Conservation (phyloP, 2,797 vertebrate genomes). For the Erethizon dorsatum region DNA sequence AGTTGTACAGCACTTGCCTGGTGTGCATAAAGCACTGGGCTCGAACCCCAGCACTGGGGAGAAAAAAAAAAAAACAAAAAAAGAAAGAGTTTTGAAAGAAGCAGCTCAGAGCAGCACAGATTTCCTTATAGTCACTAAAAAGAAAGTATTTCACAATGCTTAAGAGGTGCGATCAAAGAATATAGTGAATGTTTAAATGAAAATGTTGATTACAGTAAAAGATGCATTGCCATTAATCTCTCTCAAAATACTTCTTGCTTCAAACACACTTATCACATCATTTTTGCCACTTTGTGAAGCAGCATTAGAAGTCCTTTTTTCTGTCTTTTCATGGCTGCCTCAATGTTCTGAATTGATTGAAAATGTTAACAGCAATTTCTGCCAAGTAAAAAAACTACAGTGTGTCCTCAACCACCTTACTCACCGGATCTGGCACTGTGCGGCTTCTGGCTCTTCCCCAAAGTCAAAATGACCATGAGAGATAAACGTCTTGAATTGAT, state of each 20-base stretch:
- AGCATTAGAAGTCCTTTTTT: neutral
- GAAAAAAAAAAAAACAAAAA: no score
- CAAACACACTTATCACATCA: neutral
- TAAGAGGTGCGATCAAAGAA: neutral
- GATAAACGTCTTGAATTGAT: no score
- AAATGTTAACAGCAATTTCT: neutral
- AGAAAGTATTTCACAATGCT: neutral
- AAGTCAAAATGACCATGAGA: neutral
- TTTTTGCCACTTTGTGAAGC: neutral
- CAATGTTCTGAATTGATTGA: neutral
- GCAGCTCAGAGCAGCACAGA: neutral
- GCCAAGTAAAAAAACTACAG: neutral
- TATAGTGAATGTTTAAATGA: neutral
- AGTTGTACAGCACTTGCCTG: neutral
- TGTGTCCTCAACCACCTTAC: neutral
- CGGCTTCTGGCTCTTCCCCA: neutral
- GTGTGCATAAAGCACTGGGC: no score
- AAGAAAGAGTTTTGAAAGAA: neutral
- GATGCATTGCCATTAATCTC: neutral
- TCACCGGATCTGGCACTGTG: neutral
- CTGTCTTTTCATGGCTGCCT: neutral
- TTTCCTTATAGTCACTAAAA: constrained; percentile 9
- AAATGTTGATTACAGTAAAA: neutral
- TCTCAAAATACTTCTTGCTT: neutral
- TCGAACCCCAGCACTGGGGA: neutral